Evolutionary conservation across 30 jellyfish, hydroid and myxozoan genomes (phyloP).

Genomic region (Aurelia aurita complex sp. Pacific): DNA sequence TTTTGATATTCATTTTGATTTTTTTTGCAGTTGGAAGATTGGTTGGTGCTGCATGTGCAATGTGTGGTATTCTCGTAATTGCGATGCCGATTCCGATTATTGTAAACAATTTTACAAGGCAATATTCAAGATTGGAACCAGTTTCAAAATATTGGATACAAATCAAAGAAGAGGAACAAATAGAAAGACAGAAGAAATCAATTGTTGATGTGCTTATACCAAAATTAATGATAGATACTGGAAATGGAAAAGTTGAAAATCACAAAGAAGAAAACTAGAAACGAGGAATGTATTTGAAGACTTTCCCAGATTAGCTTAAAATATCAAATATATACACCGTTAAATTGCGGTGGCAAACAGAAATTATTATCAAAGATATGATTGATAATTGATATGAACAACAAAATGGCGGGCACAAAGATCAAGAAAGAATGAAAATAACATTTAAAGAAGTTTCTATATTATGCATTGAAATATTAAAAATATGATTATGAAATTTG

Average conservation of each 20-base stretch:
- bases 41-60: conserved; percentile 98
- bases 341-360: no score
- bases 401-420: no score
- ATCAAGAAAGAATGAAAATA: no score
- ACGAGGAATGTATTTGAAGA: background rate
- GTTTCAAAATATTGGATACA: conserved; percentile 86
- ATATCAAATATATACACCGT: no score
- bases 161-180: conserved; percentile 64
- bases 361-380: no score
- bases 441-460: no score
- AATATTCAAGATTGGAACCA: conserved; percentile 88
- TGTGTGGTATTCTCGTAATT: conserved; percentile 96
- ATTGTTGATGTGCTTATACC: conserved; percentile 4
- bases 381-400: no score
- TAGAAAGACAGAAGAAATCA: conserved; percentile 3
- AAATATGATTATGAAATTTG: no score
- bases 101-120: conserved; percentile 93
- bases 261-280: background rate
- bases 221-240: background rate
- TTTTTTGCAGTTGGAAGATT: conserved; percentile 83
- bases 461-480: no score
- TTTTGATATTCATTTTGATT: no score
- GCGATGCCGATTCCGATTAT: conserved; percentile 99
- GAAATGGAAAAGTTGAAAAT: background rate
- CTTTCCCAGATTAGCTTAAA: no score